Conservation (phyloP, 2,888 invertebrate genomes). For the Ecdyonurus torrentis region DNA sequence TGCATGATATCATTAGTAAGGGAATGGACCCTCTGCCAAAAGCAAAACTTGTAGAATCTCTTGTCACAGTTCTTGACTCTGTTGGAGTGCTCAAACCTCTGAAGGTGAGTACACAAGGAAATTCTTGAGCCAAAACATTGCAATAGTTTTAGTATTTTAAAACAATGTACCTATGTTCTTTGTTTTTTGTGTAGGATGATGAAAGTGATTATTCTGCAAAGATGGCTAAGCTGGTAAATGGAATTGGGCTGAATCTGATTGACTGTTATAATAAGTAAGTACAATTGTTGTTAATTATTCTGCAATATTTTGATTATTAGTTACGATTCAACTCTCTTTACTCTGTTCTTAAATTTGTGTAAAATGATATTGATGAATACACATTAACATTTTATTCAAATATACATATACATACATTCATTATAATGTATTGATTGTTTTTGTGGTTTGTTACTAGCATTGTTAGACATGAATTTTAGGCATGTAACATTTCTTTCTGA, state of each 20-base stretch:
- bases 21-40: slow-evolving; percentile 39
- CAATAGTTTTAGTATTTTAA: not conserved
- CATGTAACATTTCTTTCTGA: too few relatives aligned
- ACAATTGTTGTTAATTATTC: not conserved
- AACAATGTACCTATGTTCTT: too few relatives aligned
- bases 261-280: slow-evolving; percentile 28
- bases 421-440: too few relatives aligned
- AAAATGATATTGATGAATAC: too few relatives aligned
- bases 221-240: slow-evolving; percentile 30
- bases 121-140: not conserved
- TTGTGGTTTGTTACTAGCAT: too few relatives aligned
- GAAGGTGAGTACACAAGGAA: slow-evolving; percentile 19
- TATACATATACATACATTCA: too few relatives aligned
- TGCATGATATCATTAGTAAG: slow-evolving; percentile 33
- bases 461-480: too few relatives aligned
- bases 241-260: slow-evolving; percentile 30
- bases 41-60: slow-evolving; percentile 30
- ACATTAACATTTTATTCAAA: too few relatives aligned
- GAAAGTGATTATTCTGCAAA: slow-evolving; percentile 31
- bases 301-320: too few relatives aligned
- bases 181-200: slow-evolving; percentile 24
- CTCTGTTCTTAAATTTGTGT: too few relatives aligned
- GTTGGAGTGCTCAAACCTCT: slow-evolving; percentile 24
- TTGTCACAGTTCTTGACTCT: slow-evolving; percentile 25
- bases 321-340: too few relatives aligned